Base-by-base conservation (phyloP, 1,140 invertebrate genomes). In the Drosophila dunni region DNA sequence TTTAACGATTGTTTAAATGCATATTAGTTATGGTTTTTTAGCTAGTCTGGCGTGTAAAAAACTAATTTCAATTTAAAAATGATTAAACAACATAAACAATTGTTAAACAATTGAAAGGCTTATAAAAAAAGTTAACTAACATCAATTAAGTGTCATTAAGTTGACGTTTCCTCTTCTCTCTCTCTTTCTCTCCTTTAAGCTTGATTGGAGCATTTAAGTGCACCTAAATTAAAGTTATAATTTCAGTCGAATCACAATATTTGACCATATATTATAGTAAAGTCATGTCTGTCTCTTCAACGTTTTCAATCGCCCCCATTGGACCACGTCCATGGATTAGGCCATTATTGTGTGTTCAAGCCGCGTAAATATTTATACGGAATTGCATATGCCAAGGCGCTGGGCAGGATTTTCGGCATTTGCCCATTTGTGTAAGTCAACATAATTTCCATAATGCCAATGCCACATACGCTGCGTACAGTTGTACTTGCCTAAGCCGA, bases 351-450 rank as follows among this genome's bases (percentile, higher is more conserved):
- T 89, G 45, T 54, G 50, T 13, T 70, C 63, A 72, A 38, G 74
- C 73, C 84, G 84, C 80, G 78, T 89, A 89, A 88, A 88, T 88
- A 88, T 88, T 88, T 89, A 83, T 89, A 83, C 69, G 71, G 80
- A 89, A 83, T 80, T 71, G 69, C 84, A 89, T 78, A 78, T 88
- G 79, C 72, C 54, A 70, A 71, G 61, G 64, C 58, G 48, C 53
- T 62, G 75, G 64, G 58, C 46, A 51, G 75, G 63, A 70, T 67
- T 78, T 75, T 56, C 65, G 79, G 80, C 62, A 84, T 89, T 83
- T 89, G 76, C 84, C 83, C 83, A 89, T 89, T 89, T 89, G 84
- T 78, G 78, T 76, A 81, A 83, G 84, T 88, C 80, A 88, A 88
- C 84, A 88, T 62, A 76, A 89, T 83, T 88, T 84, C 77, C 84